phyloP scores from a whole-genome alignment of 2,113 vertebrate genomes.

The Pelusios castaneus region DNA sequence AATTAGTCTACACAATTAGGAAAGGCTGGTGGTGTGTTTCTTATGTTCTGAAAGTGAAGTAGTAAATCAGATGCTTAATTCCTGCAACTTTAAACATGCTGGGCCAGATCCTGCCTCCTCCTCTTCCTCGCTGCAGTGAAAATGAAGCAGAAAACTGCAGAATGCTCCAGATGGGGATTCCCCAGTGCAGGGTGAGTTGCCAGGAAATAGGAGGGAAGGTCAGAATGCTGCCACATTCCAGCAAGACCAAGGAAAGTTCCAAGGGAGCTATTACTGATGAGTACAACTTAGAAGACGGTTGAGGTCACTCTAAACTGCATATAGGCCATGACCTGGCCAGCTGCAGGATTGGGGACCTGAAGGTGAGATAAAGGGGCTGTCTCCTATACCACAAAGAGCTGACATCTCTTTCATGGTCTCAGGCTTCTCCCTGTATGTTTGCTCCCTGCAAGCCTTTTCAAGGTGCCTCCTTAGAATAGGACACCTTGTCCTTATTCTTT shows the following conservation, averaged over 20 bases:
- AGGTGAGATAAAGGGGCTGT: background rate
- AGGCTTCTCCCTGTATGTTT: background rate
- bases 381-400: background rate
- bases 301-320: background rate
- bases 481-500: background rate
- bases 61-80: background rate
- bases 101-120: fast-evolving
- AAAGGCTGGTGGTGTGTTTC: background rate
- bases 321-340: background rate
- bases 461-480: fast-evolving
- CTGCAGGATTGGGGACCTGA: background rate
- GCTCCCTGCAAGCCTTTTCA: background rate
- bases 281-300: background rate
- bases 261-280: background rate
- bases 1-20: background rate
- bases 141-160: background rate
- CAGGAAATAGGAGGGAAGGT: background rate
- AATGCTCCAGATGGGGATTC: background rate
- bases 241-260: background rate
- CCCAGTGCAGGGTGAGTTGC: background rate
- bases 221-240: background rate
- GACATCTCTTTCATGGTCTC: background rate
- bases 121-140: background rate
- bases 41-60: background rate
- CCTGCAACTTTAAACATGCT: background rate